Evolutionary conservation across 2,113 vertebrate genomes (phyloP).

Genomic region (Cottus gobio): DNA sequence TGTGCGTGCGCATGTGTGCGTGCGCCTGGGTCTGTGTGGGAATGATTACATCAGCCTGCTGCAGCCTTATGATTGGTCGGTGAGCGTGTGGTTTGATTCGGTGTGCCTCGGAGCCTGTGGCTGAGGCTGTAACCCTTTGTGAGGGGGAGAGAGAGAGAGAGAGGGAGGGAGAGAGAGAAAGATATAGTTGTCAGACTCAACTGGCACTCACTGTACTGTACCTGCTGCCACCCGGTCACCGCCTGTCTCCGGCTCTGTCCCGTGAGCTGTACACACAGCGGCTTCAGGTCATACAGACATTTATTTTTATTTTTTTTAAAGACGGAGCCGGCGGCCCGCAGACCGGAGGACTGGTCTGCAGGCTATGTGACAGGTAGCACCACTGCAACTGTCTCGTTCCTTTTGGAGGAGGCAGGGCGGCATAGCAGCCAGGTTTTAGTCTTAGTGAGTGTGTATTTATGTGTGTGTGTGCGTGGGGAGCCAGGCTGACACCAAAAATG

Average conservation of each 20-base stretch:
- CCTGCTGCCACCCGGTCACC: conserved; percentile 66
- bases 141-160: conserved; percentile 63
- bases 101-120: conserved; percentile 78
- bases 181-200: conserved; percentile 80
- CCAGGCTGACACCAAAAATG: conserved; percentile 85
- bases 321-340: conserved; percentile 43
- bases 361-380: conserved; percentile 69
- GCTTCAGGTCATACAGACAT: conserved; percentile 54
- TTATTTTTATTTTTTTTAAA: neutral
- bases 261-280: conserved; percentile 39
- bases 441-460: conserved; percentile 24
- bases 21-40: conserved; percentile 74
- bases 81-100: conserved; percentile 82
- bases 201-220: conserved; percentile 69
- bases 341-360: conserved; percentile 51
- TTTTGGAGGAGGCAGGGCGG: conserved; percentile 48
- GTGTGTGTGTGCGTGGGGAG: conserved; percentile 65
- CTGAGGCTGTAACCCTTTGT: conserved; percentile 82
- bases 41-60: conserved; percentile 83
- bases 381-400: conserved; percentile 60
- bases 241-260: conserved; percentile 48
- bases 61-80: conserved; percentile 79
- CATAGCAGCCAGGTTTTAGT: conserved; percentile 44
- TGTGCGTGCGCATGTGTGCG: conserved; percentile 19
- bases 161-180: conserved; percentile 54